Evolutionary conservation across 2,797 vertebrate genomes (phyloP).

Genomic region (Myotis pilosus): DNA sequence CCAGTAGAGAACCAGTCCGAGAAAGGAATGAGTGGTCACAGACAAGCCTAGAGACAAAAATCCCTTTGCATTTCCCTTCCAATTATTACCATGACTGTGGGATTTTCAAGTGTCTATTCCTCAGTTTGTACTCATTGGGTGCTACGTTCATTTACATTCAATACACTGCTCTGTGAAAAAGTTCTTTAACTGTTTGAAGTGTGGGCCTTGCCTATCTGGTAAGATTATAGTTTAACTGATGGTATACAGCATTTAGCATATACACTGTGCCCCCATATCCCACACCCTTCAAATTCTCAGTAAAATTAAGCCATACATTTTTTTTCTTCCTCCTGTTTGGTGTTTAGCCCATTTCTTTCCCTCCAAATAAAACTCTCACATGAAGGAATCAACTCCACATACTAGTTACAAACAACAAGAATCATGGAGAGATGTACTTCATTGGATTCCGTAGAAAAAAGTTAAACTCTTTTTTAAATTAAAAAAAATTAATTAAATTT

Average conservation of each 20-base stretch:
- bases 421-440: background rate
- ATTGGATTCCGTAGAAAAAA: background rate
- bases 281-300: background rate
- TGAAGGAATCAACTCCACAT: background rate
- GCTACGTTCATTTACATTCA: background rate
- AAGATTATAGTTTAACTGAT: constrained; percentile 21
- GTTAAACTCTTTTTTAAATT: background rate
- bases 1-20: background rate
- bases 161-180: background rate
- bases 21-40: constrained; percentile 33
- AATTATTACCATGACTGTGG: constrained; percentile 28
- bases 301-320: constrained; percentile 39
- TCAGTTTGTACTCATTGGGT: background rate
- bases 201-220: background rate
- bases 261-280: background rate
- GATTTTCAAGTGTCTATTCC: constrained; percentile 32
- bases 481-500: background rate
- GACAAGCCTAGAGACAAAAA: background rate
- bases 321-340: background rate
- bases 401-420: background rate
- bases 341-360: background rate
- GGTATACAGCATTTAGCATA: background rate
- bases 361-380: constrained; percentile 14
- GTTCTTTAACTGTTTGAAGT: constrained; percentile 21
- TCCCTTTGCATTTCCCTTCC: background rate